phyloP scores from a whole-genome alignment of 2,113 vertebrate genomes.

The Rhinolophus ferrumequinum region DNA sequence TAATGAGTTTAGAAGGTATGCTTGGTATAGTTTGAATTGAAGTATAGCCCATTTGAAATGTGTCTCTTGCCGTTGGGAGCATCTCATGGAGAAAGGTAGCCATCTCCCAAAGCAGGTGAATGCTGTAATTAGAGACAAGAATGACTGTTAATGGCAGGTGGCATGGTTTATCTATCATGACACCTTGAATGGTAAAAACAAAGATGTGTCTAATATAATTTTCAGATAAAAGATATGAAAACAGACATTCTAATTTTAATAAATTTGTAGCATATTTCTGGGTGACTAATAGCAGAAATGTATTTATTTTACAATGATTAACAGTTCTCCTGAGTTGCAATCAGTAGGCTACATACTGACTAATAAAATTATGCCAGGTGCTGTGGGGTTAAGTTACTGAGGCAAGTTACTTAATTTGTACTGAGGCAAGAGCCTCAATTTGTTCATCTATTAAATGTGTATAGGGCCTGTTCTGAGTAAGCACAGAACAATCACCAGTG shows the following conservation, averaged over 20 bases:
- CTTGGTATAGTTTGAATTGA: background rate
- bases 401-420: conserved; percentile 4
- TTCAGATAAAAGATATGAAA: background rate
- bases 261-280: background rate
- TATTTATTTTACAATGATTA: background rate
- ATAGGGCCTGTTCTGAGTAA: background rate
- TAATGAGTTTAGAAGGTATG: background rate
- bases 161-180: background rate
- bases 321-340: background rate
- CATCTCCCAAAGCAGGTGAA: background rate
- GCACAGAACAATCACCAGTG: background rate
- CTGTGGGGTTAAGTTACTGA: background rate
- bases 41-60: background rate
- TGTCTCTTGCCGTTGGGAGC: background rate
- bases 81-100: background rate
- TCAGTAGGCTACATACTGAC: background rate
- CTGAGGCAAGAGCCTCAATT: background rate
- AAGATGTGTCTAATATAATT: background rate
- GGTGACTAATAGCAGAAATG: background rate
- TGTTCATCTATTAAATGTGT: background rate
- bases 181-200: background rate
- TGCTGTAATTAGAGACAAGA: background rate
- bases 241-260: background rate
- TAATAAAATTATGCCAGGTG: background rate
- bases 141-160: background rate